Conservation (phyloP, 2,113 vertebrate genomes). For the Poecile atricapillus region DNA sequence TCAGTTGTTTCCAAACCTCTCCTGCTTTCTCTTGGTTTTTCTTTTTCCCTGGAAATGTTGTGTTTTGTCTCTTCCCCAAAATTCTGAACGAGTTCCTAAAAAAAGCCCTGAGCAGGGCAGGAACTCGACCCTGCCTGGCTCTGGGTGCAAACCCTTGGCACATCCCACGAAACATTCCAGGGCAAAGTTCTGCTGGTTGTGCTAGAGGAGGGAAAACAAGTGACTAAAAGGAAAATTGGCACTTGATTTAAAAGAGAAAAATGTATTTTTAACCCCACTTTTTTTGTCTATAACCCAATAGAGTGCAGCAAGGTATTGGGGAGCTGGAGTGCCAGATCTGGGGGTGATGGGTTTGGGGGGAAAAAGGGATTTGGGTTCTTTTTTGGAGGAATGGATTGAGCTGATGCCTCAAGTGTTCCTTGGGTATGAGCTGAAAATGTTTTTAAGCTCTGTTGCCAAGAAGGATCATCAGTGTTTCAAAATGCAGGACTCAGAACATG, state of each 20-base stretch:
- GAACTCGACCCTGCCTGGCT: neutral
- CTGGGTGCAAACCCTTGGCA: neutral
- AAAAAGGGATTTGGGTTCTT: neutral
- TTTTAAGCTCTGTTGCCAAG: neutral
- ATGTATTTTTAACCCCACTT: rapidly evolving
- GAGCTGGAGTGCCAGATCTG: neutral
- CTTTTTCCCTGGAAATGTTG: neutral
- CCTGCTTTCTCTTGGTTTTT: too few species aligned
- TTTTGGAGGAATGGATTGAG: neutral
- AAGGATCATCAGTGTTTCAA: neutral
- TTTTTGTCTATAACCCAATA: neutral
- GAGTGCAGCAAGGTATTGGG: neutral
- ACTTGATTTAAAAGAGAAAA: neutral
- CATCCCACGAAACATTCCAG: neutral
- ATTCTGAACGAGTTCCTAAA: neutral
- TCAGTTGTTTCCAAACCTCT: neutral
- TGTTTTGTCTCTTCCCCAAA: neutral
- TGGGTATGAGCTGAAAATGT: neutral
- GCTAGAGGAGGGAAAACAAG: neutral
- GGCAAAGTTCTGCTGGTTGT: constrained; percentile 15
- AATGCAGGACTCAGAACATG: neutral
- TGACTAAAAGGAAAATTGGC: neutral
- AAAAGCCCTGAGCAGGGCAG: neutral
- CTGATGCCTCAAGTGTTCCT: neutral
- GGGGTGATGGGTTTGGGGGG: neutral